These are phyloP conservation scores for Ginglymostoma cirratum DNA, from an alignment of 2,113 vertebrate genomes.

Conservation along the genomic window DNA sequence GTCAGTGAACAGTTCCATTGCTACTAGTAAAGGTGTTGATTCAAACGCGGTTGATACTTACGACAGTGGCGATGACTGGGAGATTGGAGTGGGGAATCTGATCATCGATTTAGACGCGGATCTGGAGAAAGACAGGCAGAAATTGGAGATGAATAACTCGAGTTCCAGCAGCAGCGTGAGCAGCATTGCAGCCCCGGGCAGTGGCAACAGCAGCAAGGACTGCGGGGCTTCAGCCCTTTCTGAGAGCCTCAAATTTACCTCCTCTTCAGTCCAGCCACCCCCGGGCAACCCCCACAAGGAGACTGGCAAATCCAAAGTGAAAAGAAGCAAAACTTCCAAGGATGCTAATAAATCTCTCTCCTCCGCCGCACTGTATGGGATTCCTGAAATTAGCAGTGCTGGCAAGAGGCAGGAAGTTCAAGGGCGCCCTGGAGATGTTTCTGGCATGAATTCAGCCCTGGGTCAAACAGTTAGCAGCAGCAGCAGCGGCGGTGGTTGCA, in stretches of 20 bases:
- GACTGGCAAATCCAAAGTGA: conserved; percentile 84
- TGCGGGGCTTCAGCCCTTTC: conserved; percentile 72
- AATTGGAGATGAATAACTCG: conserved; percentile 88
- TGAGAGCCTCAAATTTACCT: conserved; percentile 74
- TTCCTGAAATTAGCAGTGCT: conserved; percentile 75
- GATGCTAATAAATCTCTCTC: conserved; percentile 78
- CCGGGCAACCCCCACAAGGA: conserved; percentile 83
- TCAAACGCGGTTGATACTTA: conserved; percentile 73
- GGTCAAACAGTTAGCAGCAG: conserved; percentile 61
- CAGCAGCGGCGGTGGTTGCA: conserved; percentile 57
- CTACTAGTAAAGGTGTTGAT: conserved; percentile 73
- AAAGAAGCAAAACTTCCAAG: conserved; percentile 82
- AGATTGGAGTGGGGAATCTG: conserved; percentile 78
- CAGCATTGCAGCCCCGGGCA: not conserved
- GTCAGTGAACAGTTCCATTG: conserved; percentile 74
- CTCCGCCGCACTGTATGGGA: conserved; percentile 72
- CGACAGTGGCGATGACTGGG: conserved; percentile 80
- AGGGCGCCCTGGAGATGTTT: conserved; percentile 79
- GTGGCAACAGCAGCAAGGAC: conserved; percentile 71
- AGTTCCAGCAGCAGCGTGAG: conserved; percentile 45
- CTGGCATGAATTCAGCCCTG: conserved; percentile 68
- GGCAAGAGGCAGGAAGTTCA: conserved; percentile 80
- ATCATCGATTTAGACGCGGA: conserved; percentile 89
- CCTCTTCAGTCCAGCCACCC: conserved; percentile 51
- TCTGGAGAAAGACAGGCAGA: conserved; percentile 87